Base-by-base conservation (phyloP, 2,888 invertebrate species). In the Ormyrus nitidulus region DNA sequence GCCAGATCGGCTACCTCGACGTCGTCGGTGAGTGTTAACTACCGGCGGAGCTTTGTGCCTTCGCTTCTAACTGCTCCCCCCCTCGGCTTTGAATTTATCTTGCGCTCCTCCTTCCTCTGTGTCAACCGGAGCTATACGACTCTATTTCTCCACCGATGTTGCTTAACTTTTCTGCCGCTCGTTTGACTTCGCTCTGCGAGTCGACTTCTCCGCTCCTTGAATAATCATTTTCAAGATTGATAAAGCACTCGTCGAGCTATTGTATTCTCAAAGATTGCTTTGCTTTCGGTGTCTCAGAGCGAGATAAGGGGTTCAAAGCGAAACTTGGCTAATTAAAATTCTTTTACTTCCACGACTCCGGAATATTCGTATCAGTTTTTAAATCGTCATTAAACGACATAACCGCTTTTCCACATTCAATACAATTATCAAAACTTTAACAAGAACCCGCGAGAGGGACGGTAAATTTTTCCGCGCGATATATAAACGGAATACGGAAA, bases 1-100 rank as follows among this genome's bases (percentile, higher is more conserved):
- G 93, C 87, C 94, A 94, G 91, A 92, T 93, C 78, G 94, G 94
- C 68, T 93, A 93, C 89, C 90, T 94, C 77, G 93, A 94, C 86
- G 93, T 94, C 79, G 94, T 94, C 53, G 94, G 94, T 94, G 88
- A 91, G 93, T 91, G 81, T 53, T 68, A 9, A 65, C 19, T 19
- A 49, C 19, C 19, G 11, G 56, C 1, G 0, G 11, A 48, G 34
- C 34, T 34, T 53, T 53, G 10, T 8, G 46, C 19, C 54, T 64
- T 56, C 10, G 10, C 56, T 44, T 65, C 48, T 8, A 70, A 73
- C 48, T 65, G 34, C 65, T 73, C 56, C 48, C 65, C 65, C 56
- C 48, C 13, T 73, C 5, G 49, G 46, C n/a, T 13, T 64, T 44
- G n/a, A 73, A 64, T 73, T 73, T 65, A 65, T 56, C 19, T 56